These are phyloP conservation scores for Dryoscopus gambensis DNA, from an alignment of 2,113 vertebrate genomes.

Conservation along the genomic window DNA sequence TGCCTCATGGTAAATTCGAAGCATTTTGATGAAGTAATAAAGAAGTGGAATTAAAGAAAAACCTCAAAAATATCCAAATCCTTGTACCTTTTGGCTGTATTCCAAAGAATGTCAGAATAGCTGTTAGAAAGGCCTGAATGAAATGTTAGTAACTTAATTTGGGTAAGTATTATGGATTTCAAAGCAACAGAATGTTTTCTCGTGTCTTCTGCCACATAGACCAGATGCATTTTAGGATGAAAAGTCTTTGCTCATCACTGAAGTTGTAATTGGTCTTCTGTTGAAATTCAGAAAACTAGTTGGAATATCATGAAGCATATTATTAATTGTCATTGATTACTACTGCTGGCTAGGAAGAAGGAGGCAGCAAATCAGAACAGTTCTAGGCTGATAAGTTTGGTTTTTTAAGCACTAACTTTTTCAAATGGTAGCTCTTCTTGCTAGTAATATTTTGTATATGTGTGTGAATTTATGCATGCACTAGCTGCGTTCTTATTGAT, in stretches of 20 bases:
- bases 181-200: background rate
- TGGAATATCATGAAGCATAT: background rate
- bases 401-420: background rate
- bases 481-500: background rate
- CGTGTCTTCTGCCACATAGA: background rate
- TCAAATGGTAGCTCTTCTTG: background rate
- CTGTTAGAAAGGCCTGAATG: background rate
- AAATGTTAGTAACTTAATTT: background rate
- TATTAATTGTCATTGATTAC: background rate
- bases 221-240: background rate
- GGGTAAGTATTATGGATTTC: background rate
- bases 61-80: background rate
- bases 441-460: background rate
- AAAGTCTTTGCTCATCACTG: background rate
- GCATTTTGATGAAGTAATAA: background rate
- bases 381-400: background rate
- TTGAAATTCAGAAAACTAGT: background rate
- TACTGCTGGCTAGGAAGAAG: background rate
- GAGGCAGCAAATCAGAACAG: background rate
- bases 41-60: background rate
- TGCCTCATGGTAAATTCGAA: fast-evolving
- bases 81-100: background rate
- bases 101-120: background rate
- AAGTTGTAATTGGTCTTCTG: background rate
- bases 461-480: background rate